These are phyloP conservation scores for Drosophila auraria DNA, from an alignment of 1,140 invertebrate genomes.

Conservation along the genomic window DNA sequence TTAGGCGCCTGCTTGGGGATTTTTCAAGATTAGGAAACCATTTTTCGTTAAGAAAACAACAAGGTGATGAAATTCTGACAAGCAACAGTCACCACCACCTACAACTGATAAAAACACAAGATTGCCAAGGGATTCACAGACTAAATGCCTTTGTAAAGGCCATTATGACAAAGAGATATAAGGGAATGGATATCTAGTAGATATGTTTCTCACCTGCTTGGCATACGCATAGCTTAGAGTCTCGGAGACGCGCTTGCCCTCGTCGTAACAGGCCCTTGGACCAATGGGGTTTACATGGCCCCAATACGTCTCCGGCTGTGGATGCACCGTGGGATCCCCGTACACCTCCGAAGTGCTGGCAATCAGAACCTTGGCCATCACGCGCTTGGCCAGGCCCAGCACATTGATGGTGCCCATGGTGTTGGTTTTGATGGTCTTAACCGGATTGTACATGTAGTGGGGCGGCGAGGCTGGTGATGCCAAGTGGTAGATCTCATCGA, in stretches of 20 bases:
- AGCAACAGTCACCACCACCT: background rate
- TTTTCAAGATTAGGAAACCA: background rate
- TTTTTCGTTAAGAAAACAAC: background rate
- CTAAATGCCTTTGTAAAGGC: background rate
- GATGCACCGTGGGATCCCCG: conserved; percentile 98
- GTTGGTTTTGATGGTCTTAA: conserved; percentile 99
- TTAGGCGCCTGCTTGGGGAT: background rate
- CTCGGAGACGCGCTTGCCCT: conserved; percentile 99
- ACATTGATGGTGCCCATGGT: conserved; percentile 99
- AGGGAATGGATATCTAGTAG: background rate
- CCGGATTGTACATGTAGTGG: conserved; percentile 99
- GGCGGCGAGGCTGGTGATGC: conserved; percentile 99
- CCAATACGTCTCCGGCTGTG: conserved; percentile 98
- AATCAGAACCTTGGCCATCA: conserved; percentile 96
- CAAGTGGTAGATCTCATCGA: conserved; percentile 99
- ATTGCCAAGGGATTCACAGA: background rate
- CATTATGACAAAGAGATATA: background rate
- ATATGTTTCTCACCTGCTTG: conserved; percentile 88
- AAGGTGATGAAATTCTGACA: conserved; percentile 1
- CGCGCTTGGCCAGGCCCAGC: conserved; percentile 96
- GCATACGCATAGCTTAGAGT: conserved; percentile 98
- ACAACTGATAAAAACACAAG: background rate
- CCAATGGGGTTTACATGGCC: conserved; percentile 99
- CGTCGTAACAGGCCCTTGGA: conserved; percentile 99
- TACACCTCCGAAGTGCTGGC: conserved; percentile 99